Conservation (phyloP, 2,113 vertebrate genomes). For the Chionis minor region DNA sequence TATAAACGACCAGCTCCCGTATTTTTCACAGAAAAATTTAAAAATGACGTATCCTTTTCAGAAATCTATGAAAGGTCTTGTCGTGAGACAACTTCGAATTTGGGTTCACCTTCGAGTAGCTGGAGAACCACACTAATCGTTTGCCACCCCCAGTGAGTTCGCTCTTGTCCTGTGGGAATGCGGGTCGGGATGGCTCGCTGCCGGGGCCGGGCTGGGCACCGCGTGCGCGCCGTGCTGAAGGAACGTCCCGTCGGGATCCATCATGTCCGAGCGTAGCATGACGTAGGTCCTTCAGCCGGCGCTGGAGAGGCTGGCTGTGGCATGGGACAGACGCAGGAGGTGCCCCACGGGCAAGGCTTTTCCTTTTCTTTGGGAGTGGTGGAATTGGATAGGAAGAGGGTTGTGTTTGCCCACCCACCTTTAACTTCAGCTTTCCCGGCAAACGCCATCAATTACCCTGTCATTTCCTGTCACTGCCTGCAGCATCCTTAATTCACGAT, state of each 20-base stretch:
- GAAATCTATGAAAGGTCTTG: background rate
- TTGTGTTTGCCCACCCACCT: background rate
- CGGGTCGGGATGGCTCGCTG: no score
- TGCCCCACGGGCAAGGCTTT: background rate
- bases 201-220: background rate
- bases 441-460: background rate
- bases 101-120: background rate
- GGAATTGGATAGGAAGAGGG: background rate
- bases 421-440: background rate
- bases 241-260: background rate
- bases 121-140: background rate
- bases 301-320: background rate
- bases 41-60: background rate
- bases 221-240: background rate
- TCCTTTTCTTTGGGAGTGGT: background rate
- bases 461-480: background rate
- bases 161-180: background rate
- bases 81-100: background rate
- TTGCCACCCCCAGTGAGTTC: background rate
- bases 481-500: background rate
- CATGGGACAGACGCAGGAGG: background rate
- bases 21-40: background rate
- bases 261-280: fast-evolving
- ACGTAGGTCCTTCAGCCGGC: background rate
- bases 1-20: background rate